Base-by-base conservation (phyloP, 2,888 invertebrate genomes). In the Drosophila infuscata region DNA sequence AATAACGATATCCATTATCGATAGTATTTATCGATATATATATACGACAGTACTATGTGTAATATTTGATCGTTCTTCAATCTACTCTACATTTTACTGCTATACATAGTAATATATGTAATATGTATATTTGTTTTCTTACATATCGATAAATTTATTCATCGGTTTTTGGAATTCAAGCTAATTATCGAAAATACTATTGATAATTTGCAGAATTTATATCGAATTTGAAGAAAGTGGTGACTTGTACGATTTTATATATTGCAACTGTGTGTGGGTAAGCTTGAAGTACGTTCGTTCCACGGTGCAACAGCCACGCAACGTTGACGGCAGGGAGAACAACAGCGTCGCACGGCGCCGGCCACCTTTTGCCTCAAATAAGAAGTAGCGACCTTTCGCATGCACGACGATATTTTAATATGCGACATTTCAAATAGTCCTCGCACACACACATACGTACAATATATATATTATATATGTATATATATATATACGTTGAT, bases 401-500 rank as follows among this genome's bases (percentile, higher is more conserved):
- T 82, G 73, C 79, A 83, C 83, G 81, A 86, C 90, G 88, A 88
- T 88, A 90, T 90, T 87, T 90, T 90, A 90, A 88, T 88, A 89
- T 89, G 90, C 90, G 83, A 91, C 85, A 88, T 89, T 85, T 89
- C 81, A 74, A 89, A 91, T 83, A 79, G 84, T 80, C 82, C 76
- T 66, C 64, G 43, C 79, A 53, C 70, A 58, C 73, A 69, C 62
- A 73, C 70, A 53, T 49, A 63, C 51, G 51, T 62, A 52, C 54
- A 64, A 67, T 57, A 72, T 57, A 74, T 43, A 74, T 49, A 49
- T 30, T 30, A 30, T 57, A 70, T 38, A 66, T 15, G 62, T 43
- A 61, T 35, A 70, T 30, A 61, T 30, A 33, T 54, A 72, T 36
- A 73, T 48, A 52, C 66, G 79, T 67, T 70, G 79, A 84, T 79